Percentiles rank a stretch among this genome's conserved stretches.
Conservation (phyloP, 2,797 vertebrate genomes). For the Spea hammondii region DNA sequence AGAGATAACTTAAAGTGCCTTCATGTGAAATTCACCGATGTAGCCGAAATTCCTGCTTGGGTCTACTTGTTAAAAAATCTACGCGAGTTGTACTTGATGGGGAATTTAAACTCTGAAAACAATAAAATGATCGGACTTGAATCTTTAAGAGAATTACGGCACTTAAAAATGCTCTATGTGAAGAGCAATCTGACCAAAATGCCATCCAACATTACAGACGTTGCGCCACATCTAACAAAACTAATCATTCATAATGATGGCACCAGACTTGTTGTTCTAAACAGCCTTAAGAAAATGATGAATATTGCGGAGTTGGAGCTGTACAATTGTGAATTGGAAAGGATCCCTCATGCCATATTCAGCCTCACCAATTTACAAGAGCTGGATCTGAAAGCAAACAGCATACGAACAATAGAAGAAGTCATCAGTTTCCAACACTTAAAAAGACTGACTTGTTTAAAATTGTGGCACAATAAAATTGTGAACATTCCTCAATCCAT, state of each 20-base stretch:
- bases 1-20: slow-evolving; percentile 96
- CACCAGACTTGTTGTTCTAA: slow-evolving; percentile 93
- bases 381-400: slow-evolving; percentile 93
- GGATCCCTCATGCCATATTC: slow-evolving; percentile 97
- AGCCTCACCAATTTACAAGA: slow-evolving; percentile 95
- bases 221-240: slow-evolving; percentile 90
- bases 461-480: slow-evolving; percentile 98
- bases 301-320: slow-evolving; percentile 92
- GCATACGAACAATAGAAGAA: slow-evolving; percentile 96
- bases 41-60: slow-evolving; percentile 96
- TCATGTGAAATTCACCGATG: slow-evolving; percentile 97
- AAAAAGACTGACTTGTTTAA: slow-evolving; percentile 93
- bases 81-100: slow-evolving; percentile 89
- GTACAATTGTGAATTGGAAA: slow-evolving; percentile 94
- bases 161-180: slow-evolving; percentile 90
- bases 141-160: slow-evolving; percentile 90
- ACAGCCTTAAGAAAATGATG: slow-evolving; percentile 98
- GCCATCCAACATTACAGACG: slow-evolving; percentile 96
- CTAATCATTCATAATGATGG: slow-evolving; percentile 95
- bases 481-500: slow-evolving; percentile 92
- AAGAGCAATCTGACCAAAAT: slow-evolving; percentile 99
- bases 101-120: slow-evolving; percentile 97
- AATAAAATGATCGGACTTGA: slow-evolving; percentile 98
- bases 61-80: slow-evolving; percentile 93
- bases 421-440: slow-evolving; percentile 98